These are phyloP conservation scores for Carcina quercana DNA, from an alignment of 2,888 invertebrate species.

Conservation along the genomic window DNA sequence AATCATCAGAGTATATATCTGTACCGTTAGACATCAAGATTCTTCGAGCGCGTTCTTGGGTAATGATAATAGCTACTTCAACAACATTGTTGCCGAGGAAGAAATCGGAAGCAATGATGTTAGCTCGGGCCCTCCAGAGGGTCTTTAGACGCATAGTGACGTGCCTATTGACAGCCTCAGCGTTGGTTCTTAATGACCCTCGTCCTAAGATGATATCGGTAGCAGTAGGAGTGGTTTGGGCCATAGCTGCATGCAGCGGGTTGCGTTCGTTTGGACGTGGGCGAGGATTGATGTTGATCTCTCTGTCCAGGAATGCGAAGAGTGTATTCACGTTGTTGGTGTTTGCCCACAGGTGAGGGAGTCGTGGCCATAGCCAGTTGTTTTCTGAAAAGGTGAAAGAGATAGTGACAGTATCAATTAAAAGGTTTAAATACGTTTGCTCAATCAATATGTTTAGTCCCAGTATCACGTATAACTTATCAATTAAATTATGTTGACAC, in stretches of 20 bases:
- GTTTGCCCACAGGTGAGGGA: constrained; percentile 79
- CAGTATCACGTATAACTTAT: too few relatives aligned
- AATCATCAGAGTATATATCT: too few relatives aligned
- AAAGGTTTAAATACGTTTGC: too few relatives aligned
- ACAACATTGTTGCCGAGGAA: constrained; percentile 82
- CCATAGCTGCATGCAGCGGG: constrained; percentile 80
- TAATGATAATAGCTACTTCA: constrained; percentile 76
- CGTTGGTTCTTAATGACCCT: constrained; percentile 77
- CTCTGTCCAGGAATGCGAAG: constrained; percentile 53
- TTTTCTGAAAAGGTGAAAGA: too few relatives aligned
- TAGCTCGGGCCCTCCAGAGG: constrained; percentile 79
- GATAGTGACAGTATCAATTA: too few relatives aligned
- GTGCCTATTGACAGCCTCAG: constrained; percentile 80
- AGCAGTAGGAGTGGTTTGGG: constrained; percentile 80
- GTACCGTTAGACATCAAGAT: too few relatives aligned
- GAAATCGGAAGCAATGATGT: constrained; percentile 83
- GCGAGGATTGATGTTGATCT: constrained; percentile 50
- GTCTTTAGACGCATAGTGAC: constrained; percentile 80
- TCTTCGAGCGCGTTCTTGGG: constrained; percentile 54
- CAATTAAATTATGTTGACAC: too few relatives aligned
- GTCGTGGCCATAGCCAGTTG: constrained; percentile 76
- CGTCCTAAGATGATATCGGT: constrained; percentile 76
- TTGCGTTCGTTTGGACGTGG: constrained; percentile 53
- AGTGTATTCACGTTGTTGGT: constrained; percentile 52
- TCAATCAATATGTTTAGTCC: too few relatives aligned